phyloP scores from a whole-genome alignment of 2,888 invertebrate species.

The Cephus pulcher region DNA sequence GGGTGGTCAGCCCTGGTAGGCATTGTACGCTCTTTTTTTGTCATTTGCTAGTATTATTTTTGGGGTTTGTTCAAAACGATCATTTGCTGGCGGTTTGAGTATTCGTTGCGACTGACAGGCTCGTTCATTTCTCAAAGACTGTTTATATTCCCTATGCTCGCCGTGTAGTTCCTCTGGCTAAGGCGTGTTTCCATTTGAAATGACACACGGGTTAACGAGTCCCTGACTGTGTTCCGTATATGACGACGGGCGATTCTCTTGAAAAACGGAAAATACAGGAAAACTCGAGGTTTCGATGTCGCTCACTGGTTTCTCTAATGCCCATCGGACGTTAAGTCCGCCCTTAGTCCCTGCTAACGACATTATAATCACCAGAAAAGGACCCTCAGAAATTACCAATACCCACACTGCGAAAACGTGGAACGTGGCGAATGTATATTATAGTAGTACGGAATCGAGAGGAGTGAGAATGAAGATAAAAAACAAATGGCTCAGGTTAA shows the following conservation, averaged over 20 bases:
- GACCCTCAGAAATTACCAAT: slow-evolving; percentile 6
- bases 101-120: neutral
- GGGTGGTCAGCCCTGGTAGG: neutral
- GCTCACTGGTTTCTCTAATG: neutral
- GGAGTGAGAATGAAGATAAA: neutral
- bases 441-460: neutral
- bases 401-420: neutral
- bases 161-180: neutral
- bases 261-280: neutral
- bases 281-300: neutral
- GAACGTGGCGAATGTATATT: neutral
- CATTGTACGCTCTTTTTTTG: neutral
- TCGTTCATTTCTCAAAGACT: neutral
- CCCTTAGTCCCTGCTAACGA: slow-evolving; percentile 29
- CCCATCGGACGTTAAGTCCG: neutral
- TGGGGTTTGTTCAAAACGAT: neutral
- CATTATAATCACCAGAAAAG: slow-evolving; percentile 35
- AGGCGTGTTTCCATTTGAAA: neutral
- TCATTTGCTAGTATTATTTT: neutral
- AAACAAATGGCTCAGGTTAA: neutral
- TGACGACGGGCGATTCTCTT: neutral
- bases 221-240: neutral
- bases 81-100: neutral
- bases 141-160: neutral
- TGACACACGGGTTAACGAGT: neutral